Percentiles rank a stretch among this genome's conserved stretches.
These are phyloP conservation scores for Dicerorhinus sumatrensis DNA, from an alignment of 2,113 vertebrate species.

Conservation along the genomic window DNA sequence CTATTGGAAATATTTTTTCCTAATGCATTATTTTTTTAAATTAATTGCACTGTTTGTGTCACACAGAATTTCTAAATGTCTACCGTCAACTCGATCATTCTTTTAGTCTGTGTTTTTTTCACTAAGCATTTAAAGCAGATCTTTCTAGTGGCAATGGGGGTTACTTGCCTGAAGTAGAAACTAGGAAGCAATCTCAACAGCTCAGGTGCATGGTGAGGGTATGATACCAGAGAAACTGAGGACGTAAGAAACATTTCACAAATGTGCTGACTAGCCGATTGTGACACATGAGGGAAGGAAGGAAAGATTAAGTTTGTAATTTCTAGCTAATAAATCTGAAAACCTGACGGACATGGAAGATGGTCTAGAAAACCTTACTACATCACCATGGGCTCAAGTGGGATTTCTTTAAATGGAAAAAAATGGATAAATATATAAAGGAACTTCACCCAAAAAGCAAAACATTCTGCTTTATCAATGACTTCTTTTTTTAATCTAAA, in stretches of 20 bases:
- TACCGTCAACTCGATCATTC: neutral
- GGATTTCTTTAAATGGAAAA: neutral
- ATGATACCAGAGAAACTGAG: neutral
- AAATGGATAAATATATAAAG: neutral
- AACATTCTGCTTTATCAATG: neutral
- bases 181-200: neutral
- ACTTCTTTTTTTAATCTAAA: neutral
- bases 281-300: neutral
- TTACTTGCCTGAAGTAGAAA: neutral
- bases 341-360: neutral
- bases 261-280: neutral
- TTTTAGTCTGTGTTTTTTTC: neutral
- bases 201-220: neutral
- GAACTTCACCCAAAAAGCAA: neutral
- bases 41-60: neutral
- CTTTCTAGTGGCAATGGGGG: neutral
- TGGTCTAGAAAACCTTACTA: neutral
- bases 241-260: neutral
- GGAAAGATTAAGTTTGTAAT: neutral
- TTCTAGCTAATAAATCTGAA: slow-evolving; percentile 2
- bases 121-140: neutral
- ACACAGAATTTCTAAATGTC: neutral
- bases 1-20: neutral
- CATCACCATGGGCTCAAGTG: neutral
- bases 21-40: neutral